A percentile compares a stretch with the other conserved stretches of the same genome.
Conservation (phyloP, 1,140 invertebrate genomes). For the Papilio helenus region DNA sequence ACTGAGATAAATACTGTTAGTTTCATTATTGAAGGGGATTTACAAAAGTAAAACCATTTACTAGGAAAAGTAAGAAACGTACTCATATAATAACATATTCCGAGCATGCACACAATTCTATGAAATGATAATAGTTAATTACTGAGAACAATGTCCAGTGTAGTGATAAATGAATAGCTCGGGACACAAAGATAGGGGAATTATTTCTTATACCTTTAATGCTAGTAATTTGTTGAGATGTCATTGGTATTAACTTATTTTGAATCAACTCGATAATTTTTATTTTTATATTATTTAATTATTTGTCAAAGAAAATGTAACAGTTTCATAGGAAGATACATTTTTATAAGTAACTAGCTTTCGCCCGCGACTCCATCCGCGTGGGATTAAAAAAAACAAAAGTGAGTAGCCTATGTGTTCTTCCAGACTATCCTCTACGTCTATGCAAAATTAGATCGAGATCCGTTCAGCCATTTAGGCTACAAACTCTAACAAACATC, state of each 20-base stretch:
- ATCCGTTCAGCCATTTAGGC: no score
- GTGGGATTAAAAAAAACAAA: no score
- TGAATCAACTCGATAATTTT: not conserved
- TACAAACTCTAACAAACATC: no score
- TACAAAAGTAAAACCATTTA: not conserved
- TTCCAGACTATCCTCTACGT: no score
- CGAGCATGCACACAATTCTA: conserved; percentile 3
- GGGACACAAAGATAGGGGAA: not conserved
- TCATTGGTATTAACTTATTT: no score
- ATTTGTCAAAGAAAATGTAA: no score
- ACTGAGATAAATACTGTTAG: not conserved
- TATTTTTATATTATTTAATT: no score
- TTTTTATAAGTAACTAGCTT: no score
- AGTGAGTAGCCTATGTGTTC: no score
- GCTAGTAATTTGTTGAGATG: not conserved
- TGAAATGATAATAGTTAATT: conserved; percentile 19
- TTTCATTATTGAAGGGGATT: not conserved
- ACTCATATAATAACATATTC: not conserved
- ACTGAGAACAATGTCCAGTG: not conserved
- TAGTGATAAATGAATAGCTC: not conserved
- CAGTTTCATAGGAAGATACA: no score
- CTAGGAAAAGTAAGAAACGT: not conserved
- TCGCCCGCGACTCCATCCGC: no score
- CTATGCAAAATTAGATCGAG: no score
- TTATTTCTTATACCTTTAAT: not conserved